phyloP scores from a whole-genome alignment of 2,113 vertebrate genomes.

The Verasper variegatus region DNA sequence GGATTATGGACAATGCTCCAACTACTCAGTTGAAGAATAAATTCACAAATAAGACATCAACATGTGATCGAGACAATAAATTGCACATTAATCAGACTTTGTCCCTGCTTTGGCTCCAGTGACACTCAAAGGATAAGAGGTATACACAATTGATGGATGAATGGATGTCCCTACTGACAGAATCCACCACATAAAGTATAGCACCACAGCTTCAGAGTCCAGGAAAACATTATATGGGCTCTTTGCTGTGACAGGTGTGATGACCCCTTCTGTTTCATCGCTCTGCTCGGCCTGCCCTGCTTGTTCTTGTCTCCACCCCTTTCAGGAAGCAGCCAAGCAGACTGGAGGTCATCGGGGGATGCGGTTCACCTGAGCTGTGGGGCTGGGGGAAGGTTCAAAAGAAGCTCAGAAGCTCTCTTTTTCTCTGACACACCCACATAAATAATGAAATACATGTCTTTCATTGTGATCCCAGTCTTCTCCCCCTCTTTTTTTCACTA shows the following conservation, averaged over 20 bases:
- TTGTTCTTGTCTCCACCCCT: constrained; percentile 2
- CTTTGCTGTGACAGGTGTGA: background rate
- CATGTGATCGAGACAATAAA: background rate
- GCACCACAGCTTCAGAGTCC: background rate
- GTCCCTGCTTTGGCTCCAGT: background rate
- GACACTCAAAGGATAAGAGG: background rate
- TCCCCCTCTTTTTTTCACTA: too few relatives aligned
- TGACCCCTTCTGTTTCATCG: background rate
- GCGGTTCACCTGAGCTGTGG: background rate
- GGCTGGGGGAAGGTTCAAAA: background rate
- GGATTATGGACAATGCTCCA: background rate
- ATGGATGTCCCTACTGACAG: background rate
- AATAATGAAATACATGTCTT: background rate
- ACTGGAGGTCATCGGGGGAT: background rate
- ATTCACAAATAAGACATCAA: background rate
- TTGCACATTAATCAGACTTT: background rate
- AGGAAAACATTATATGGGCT: background rate
- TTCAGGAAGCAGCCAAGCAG: constrained; percentile 9
- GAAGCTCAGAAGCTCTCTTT: background rate
- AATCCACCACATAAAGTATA: background rate
- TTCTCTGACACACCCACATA: background rate
- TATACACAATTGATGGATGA: background rate
- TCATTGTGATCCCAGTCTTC: too few relatives aligned
- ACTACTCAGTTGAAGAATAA: background rate
- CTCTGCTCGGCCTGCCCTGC: constrained; percentile 3